Conservation (phyloP, 2,888 invertebrate species). For the Drosophila borealis region DNA sequence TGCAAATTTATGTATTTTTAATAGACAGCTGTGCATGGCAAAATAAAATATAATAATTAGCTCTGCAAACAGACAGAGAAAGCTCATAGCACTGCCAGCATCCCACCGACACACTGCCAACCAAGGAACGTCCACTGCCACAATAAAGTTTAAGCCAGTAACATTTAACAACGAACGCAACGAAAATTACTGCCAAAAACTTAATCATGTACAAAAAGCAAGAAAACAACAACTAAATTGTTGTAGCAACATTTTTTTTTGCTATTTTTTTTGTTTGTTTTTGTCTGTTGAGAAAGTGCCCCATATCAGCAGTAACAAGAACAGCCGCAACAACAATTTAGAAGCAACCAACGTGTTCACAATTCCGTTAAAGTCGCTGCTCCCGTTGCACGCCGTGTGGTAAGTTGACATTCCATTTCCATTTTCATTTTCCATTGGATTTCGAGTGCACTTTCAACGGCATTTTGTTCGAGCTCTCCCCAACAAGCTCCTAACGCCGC, state of each 20-base stretch:
- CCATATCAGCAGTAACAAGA: conserved; percentile 1
- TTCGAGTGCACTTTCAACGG: conserved; percentile 58
- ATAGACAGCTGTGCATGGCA: conserved; percentile 1
- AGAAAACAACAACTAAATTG: conserved; percentile 16
- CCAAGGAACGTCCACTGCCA: conserved; percentile 44
- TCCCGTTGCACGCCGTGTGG: conserved; percentile 55
- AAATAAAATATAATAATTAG: background rate
- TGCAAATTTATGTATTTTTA: conserved; percentile 11
- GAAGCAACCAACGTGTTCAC: conserved; percentile 34
- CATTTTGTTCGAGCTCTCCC: conserved; percentile 30
- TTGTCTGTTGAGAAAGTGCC: conserved; percentile 22
- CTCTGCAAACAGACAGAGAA: background rate
- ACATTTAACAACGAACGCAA: conserved; percentile 12
- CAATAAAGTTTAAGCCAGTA: conserved; percentile 18
- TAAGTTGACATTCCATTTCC: conserved; percentile 73
- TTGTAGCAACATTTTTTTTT: conserved; percentile 16
- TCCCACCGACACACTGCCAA: conserved; percentile 60
- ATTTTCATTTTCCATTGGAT: conserved; percentile 40
- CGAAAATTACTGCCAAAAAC: conserved; percentile 22
- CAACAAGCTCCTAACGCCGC: conserved; percentile 45
- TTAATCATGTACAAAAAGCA: background rate
- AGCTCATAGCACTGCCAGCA: background rate
- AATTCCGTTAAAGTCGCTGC: conserved; percentile 26
- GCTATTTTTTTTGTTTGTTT: conserved; percentile 9
- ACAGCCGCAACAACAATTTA: background rate